Evolutionary conservation across 23 tunicate genomes (phyloP).

Genomic region (Clavelina lepadiformis): DNA sequence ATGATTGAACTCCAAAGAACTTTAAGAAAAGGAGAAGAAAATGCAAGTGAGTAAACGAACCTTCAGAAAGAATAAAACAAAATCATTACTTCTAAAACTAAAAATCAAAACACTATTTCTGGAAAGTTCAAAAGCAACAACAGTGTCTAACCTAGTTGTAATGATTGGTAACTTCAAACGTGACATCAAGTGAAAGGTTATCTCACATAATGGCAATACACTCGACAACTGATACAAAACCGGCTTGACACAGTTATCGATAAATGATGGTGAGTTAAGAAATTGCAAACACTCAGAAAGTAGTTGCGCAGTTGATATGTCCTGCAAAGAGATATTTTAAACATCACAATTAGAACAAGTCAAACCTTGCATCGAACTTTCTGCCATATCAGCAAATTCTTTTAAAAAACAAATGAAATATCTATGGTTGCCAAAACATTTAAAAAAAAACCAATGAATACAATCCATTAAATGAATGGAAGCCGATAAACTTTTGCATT

Average conservation of each 20-base stretch:
- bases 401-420: too few relatives aligned
- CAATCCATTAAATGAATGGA: too few relatives aligned
- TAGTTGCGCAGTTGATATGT: background rate
- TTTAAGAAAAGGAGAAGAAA: conserved; percentile 33
- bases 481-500: too few relatives aligned
- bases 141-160: conserved; percentile 39
- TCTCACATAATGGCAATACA: conserved; percentile 22
- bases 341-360: too few relatives aligned
- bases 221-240: background rate
- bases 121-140: background rate
- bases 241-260: conserved; percentile 5
- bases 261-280: conserved; percentile 27
- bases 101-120: conserved; percentile 1
- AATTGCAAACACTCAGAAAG: conserved; percentile 4
- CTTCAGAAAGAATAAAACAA: conserved; percentile 10
- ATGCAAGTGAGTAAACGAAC: conserved; percentile 49
- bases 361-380: too few relatives aligned
- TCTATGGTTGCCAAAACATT: too few relatives aligned
- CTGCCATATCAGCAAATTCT: too few relatives aligned
- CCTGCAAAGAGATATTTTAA: too few relatives aligned
- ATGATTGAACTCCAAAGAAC: conserved; percentile 34
- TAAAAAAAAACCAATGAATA: too few relatives aligned
- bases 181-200: conserved; percentile 25
- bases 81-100: background rate
- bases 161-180: conserved; percentile 5